Evolutionary conservation across 1,140 invertebrate genomes (phyloP), one percentile per base, ranked within the genome.

Genomic region (honey bee (Apis mellifera)): DNA sequence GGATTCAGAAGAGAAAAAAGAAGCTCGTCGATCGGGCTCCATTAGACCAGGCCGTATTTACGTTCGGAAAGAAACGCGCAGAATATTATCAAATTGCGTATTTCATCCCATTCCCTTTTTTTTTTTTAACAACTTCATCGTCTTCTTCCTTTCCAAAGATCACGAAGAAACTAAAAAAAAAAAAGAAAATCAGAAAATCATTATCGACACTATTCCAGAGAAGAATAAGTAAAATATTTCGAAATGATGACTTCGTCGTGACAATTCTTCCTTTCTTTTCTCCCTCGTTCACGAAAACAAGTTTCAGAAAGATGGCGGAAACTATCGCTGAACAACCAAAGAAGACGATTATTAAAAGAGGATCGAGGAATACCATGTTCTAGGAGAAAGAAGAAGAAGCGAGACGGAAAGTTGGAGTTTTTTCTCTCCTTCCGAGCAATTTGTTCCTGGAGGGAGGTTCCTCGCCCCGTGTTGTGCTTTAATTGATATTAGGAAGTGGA

Each of bases 301-400:
- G 55, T 77, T 84, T 74, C 68, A 13, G 76, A 77, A 83, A 75
- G 84, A 72, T 65, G 75, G 54, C 76, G 13, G 59, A 71, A 59
- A n/a, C 62, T 32, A 42, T 9, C 9, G 19, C 17, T 5, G 64
- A 32, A 8, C 32, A 19, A 70, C 50, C 59, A 26, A n/a, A 57
- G 74, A 55, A 62, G 84, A 81, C 81, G 77, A 84, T 86, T 84
- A 87, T 80, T 80, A 74, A 69, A 83, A 73, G 60, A 69, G 7
- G 26, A 57, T 11, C 42, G 68, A 1, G 26, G 42, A 72, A 84
- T 84, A 76, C 32, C 57, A 65, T 17, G 60, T 69, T 5, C 9
- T 9, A 19, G 23, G 52, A 65, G 13, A 54, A 17, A 52, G 9
- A n/a, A 48, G 2, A 15, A n/a, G n/a, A 17, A 26, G 32, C 70